Evolutionary conservation across 2,113 vertebrate species (phyloP), one percentile per base, ranked within the genome.

Genomic region (Cynopterus brachyotis): DNA sequence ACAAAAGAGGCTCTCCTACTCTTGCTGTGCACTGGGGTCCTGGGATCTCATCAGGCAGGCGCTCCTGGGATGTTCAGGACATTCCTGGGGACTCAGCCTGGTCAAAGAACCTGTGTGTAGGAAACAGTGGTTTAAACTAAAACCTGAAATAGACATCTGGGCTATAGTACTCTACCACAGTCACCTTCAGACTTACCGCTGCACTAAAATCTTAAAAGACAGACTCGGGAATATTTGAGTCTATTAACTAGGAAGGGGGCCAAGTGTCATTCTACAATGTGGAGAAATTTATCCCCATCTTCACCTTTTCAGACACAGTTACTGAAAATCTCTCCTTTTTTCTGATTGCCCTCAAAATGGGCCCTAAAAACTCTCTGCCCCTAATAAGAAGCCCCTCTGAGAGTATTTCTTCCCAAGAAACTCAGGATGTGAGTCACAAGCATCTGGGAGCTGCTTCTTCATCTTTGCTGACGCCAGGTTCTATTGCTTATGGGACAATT

Each of bases 111-210:
- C 97, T 0, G 97, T 98, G 5, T 94, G 97, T 92, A 96, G 98
- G 35, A 93, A 88, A 35, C 64, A 97, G 5, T 94, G 98, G 32
- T 97, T 99, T 97, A 98, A 98, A 95, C 96, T 98, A 76, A 98
- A 98, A 82, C 98, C 98, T 0, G 97, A 98, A 20, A 98, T 86
- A 19, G 98, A 98, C 28, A 98, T 98, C 97, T 99, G 98, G 98
- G 98, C 98, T 6, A 72, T 98, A 64, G 98, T 98, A 32, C 87
- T 99, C 86, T 97, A 97, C 0, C 0, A 98, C 13, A 90, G 97
- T 3, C 89, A 98, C 89, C 96, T 93, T 42, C 98, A 97, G 76
- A 96, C 96, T 16, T 94, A 96, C 3, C 97, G 98, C 0, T 96
- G 98, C 60, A 96, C 91, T 0, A 95, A 97, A 5, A 26, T 97